Evolutionary conservation across 2,113 vertebrate species (phyloP).

Genomic region (Vidua macroura): DNA sequence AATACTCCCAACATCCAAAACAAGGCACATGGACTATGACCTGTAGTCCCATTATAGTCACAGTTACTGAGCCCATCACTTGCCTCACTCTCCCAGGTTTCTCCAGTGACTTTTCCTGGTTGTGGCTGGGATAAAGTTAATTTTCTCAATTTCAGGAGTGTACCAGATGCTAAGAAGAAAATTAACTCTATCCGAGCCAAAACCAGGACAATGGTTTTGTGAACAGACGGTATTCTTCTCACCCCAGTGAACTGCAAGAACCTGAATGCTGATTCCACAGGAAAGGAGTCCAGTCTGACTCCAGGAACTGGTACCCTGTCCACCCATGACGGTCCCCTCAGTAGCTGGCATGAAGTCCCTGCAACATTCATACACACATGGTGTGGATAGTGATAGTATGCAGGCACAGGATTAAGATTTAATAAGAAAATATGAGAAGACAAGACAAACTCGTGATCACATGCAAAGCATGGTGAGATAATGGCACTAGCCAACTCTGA

Average conservation of each 20-base stretch:
- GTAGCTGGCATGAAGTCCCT: background rate
- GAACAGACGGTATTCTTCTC: background rate
- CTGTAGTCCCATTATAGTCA: fast-evolving
- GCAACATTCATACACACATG: fast-evolving
- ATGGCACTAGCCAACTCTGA: background rate
- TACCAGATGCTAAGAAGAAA: background rate
- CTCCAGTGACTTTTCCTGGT: background rate
- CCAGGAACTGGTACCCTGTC: background rate
- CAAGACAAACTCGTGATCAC: background rate
- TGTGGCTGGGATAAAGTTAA: too few species aligned
- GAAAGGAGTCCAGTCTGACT: background rate
- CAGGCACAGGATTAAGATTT: background rate
- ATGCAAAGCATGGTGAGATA: background rate
- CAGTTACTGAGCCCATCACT: background rate
- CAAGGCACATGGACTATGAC: fast-evolving
- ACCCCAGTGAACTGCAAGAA: background rate
- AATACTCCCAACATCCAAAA: too few species aligned
- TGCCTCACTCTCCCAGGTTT: fast-evolving
- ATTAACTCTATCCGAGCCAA: background rate
- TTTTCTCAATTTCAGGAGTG: background rate
- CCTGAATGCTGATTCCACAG: fast-evolving
- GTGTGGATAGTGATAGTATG: background rate
- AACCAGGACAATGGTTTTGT: background rate
- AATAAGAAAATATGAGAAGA: background rate
- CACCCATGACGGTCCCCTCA: fast-evolving